Base-by-base conservation (phyloP, 2,888 invertebrate genomes). In the Acrobasis suavella region DNA sequence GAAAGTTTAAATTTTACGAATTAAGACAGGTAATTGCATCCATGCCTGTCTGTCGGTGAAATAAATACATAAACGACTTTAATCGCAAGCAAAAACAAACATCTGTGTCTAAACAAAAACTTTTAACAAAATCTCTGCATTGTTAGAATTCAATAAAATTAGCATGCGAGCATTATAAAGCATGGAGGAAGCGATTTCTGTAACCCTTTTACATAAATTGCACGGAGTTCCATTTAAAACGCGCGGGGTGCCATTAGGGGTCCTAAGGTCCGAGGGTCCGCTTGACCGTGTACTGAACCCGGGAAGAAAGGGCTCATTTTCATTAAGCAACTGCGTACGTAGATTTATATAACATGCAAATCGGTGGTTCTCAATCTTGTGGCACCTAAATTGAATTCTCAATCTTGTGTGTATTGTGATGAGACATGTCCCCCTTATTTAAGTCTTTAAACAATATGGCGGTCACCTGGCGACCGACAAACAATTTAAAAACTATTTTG, bases 261-360 rank as follows among this genome's bases (percentile, higher is more conserved):
- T 81, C 81, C 83, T 81, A 80, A 76, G 81, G 80, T 75, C 71
- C 76, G 75, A 77, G 80, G 81, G 81, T 74, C 62, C 71, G 81
- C 81, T 84, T 86, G 87, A 86, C 88, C 87, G 79, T 75, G 65
- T 69, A 68, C 71, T 73, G 73, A 71, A 74, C 73, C 75, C 74
- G 67, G 66, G 86, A 90, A 90, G 90, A 91, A 90, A 90, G 89
- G 90, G 91, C 88, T 90, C 89, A 87, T 89, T 91, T 91, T 91
- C 91, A 91, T 91, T 91, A 91, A 83, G 85, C 84, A 81, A 81
- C 82, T 82, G 81, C 83, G 78, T 82, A 82, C 77, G 80, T 86
- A 86, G 81, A 86, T 87, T 85, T 87, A 87, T 87, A 83, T 80
- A 82, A 75, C 66, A 75, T 74, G 74, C 71, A 75, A 76, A 75